Percentiles rank a stretch among this genome's conserved stretches.
Evolutionary conservation across 2,888 invertebrate genomes (phyloP).

Genomic region (Nomada fabriciana): DNA sequence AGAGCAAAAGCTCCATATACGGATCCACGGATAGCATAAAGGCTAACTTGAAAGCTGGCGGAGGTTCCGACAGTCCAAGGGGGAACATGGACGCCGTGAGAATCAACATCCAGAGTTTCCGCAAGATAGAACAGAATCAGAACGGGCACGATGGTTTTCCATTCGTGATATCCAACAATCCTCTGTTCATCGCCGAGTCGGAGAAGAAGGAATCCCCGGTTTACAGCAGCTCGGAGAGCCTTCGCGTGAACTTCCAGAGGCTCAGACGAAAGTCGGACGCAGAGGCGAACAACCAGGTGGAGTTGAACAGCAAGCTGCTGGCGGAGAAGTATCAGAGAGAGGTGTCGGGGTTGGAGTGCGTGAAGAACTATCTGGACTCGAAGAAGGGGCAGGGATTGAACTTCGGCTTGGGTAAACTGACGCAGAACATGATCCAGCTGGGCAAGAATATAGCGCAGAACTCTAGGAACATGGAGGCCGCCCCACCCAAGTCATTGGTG

Average conservation of each 20-base stretch:
- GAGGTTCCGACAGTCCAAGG: conserved; percentile 73
- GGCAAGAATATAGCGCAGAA: conserved; percentile 80
- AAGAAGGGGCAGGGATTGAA: conserved; percentile 80
- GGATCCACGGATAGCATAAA: conserved; percentile 73
- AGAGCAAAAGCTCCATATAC: conserved; percentile 62
- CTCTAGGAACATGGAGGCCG: conserved; percentile 74
- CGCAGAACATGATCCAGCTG: conserved; percentile 82
- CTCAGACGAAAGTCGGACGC: conserved; percentile 79
- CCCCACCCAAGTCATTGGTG: conserved; percentile 57
- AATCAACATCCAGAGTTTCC: conserved; percentile 76
- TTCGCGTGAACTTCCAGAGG: conserved; percentile 78
- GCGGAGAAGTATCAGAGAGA: conserved; percentile 82
- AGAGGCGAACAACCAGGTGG: conserved; percentile 76
- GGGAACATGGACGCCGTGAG: conserved; percentile 77
- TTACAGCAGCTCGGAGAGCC: conserved; percentile 80
- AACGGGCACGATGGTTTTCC: conserved; percentile 79
- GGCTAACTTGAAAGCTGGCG: conserved; percentile 69
- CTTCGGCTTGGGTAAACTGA: conserved; percentile 79
- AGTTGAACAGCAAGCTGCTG: conserved; percentile 77
- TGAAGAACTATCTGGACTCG: conserved; percentile 81
- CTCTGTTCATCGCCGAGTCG: conserved; percentile 79
- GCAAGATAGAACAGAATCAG: conserved; percentile 77
- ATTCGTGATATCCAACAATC: conserved; percentile 81
- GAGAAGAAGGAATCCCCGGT: conserved; percentile 79
- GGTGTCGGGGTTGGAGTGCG: conserved; percentile 79